phyloP scores from a whole-genome alignment of 2,888 invertebrate genomes.

The Drosophila parthenogenetica region DNA sequence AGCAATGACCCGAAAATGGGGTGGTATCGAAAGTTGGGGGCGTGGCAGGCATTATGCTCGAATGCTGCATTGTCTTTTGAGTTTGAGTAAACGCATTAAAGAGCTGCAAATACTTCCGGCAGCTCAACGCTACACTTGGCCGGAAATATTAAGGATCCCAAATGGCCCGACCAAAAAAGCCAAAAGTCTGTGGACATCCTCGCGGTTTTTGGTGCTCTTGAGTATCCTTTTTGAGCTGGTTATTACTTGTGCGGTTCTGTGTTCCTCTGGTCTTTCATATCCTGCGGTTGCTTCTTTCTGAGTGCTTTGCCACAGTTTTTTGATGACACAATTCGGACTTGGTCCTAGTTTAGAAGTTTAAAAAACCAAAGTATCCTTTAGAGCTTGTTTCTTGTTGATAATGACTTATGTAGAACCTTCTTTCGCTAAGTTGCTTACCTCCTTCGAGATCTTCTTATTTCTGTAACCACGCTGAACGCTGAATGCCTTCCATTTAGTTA shows the following conservation, averaged over 20 bases:
- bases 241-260: slow-evolving; percentile 42
- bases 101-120: slow-evolving; percentile 73
- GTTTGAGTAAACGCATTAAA: slow-evolving; percentile 72
- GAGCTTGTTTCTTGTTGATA: slow-evolving; percentile 25
- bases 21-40: not conserved
- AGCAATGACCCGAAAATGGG: slow-evolving; percentile 4
- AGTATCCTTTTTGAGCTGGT: slow-evolving; percentile 35
- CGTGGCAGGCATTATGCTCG: not conserved
- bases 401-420: slow-evolving; percentile 25
- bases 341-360: slow-evolving; percentile 7
- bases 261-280: not conserved
- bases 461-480: too few relatives aligned
- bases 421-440: not conserved
- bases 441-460: too few relatives aligned
- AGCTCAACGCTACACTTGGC: slow-evolving; percentile 39
- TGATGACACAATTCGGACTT: slow-evolving; percentile 52
- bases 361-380: slow-evolving; percentile 12
- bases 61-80: slow-evolving; percentile 49
- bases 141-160: slow-evolving; percentile 66
- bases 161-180: slow-evolving; percentile 24
- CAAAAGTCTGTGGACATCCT: slow-evolving; percentile 28
- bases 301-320: slow-evolving; percentile 24
- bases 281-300: slow-evolving; percentile 8
- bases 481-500: not conserved
- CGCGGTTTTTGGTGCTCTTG: slow-evolving; percentile 49